Conservation (phyloP, 2,888 invertebrate genomes). For the Cyclophora punctaria region DNA sequence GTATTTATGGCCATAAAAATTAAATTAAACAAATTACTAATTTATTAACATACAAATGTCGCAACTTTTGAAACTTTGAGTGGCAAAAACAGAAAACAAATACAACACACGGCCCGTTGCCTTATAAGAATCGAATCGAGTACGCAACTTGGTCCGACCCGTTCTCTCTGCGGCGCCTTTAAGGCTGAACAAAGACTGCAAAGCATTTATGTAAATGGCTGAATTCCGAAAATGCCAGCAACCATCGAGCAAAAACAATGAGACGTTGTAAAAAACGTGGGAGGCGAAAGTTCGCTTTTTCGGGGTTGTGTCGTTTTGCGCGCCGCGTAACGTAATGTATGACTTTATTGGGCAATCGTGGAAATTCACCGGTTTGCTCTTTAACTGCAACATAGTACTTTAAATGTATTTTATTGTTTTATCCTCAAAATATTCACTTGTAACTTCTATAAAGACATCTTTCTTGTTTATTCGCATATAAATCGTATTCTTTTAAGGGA, state of each 20-base stretch:
- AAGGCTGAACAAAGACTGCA: slow-evolving; percentile 63
- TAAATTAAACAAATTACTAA: slow-evolving; percentile 12
- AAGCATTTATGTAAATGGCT: slow-evolving; percentile 70
- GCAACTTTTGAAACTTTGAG: slow-evolving; percentile 33
- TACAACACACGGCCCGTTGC: slow-evolving; percentile 25
- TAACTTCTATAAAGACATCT: too few relatives aligned
- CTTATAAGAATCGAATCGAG: slow-evolving; percentile 33
- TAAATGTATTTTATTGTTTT: too few relatives aligned
- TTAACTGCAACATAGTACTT: not conserved
- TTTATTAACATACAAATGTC: slow-evolving; percentile 31
- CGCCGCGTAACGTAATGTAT: slow-evolving; percentile 27
- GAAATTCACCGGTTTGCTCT: slow-evolving; percentile 10
- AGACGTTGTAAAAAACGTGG: slow-evolving; percentile 49
- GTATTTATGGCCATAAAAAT: too few relatives aligned
- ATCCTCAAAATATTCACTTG: too few relatives aligned
- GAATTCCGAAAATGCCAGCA: slow-evolving; percentile 66
- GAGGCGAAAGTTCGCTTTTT: slow-evolving; percentile 63
- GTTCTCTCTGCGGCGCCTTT: slow-evolving; percentile 58
- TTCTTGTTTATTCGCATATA: too few relatives aligned
- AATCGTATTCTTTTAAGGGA: too few relatives aligned
- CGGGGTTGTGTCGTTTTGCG: slow-evolving; percentile 46
- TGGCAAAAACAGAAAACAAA: slow-evolving; percentile 39
- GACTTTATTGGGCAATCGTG: slow-evolving; percentile 21
- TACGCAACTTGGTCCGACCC: slow-evolving; percentile 31
- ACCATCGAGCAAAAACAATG: slow-evolving; percentile 57